Evolutionary conservation across 2,797 vertebrate species (phyloP).

Genomic region (Leptoclinus maculatus): DNA sequence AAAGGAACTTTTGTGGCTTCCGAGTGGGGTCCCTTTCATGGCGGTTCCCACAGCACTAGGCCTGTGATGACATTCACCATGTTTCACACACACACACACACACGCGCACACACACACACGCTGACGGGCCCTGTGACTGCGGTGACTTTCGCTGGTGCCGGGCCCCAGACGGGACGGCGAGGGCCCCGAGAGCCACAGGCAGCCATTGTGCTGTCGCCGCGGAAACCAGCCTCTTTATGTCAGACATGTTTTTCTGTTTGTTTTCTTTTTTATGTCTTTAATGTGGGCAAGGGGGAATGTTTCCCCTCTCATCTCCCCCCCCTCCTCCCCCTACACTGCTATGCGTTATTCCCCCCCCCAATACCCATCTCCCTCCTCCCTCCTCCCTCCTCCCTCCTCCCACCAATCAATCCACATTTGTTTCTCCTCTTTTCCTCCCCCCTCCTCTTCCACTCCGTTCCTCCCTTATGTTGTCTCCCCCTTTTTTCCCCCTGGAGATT

Average conservation of each 20-base stretch:
- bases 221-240: constrained; percentile 91
- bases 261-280: constrained; percentile 91
- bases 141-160: constrained; percentile 90
- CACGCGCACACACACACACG: constrained; percentile 47
- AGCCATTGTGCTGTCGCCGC: constrained; percentile 89
- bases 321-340: constrained; percentile 35
- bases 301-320: constrained; percentile 78
- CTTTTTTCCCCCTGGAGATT: constrained; percentile 72
- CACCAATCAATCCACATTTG: constrained; percentile 77
- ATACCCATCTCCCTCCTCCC: constrained; percentile 71
- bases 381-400: constrained; percentile 62
- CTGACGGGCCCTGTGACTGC: constrained; percentile 83
- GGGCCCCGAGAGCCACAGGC: constrained; percentile 87
- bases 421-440: constrained; percentile 61
- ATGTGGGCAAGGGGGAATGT: constrained; percentile 87
- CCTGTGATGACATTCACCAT: constrained; percentile 79
- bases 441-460: constrained; percentile 32
- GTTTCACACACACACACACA: constrained; percentile 70
- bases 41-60: constrained; percentile 85
- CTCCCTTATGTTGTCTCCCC: constrained; percentile 54
- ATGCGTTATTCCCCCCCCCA: constrained; percentile 57
- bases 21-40: constrained; percentile 86
- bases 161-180: constrained; percentile 85
- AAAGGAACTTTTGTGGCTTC: constrained; percentile 86
- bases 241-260: constrained; percentile 92